phyloP scores from a whole-genome alignment of 2,888 invertebrate species.

The Epiblema foenella region DNA sequence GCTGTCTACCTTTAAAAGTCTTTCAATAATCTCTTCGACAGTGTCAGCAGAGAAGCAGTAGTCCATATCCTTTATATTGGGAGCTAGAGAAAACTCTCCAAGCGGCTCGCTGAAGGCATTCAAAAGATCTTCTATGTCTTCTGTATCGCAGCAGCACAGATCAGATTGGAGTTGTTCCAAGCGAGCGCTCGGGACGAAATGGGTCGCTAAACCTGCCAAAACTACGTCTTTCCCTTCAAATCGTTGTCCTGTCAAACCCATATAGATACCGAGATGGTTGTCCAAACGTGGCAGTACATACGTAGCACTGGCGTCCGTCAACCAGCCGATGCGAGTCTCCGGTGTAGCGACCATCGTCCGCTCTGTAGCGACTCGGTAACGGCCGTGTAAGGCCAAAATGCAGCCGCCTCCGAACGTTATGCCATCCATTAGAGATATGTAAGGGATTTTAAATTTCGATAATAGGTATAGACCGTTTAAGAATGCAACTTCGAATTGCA shows the following conservation, averaged over 20 bases:
- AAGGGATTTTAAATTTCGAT: constrained; percentile 90
- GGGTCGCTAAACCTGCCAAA: constrained; percentile 93
- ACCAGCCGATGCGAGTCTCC: constrained; percentile 95
- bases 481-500: constrained; percentile 90
- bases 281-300: constrained; percentile 91
- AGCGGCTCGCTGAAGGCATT: constrained; percentile 9
- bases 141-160: constrained; percentile 62
- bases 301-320: constrained; percentile 95
- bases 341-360: constrained; percentile 96
- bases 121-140: constrained; percentile 75
- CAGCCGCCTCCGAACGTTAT: constrained; percentile 98
- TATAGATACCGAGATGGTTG: constrained; percentile 90
- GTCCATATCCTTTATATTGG: constrained; percentile 12
- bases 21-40: constrained; percentile 88
- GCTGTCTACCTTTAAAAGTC: constrained; percentile 64
- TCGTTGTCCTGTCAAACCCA: constrained; percentile 88
- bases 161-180: constrained; percentile 84
- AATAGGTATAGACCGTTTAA: constrained; percentile 76
- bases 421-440: constrained; percentile 93
- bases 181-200: constrained; percentile 86
- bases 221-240: constrained; percentile 87
- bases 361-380: constrained; percentile 94
- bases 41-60: constrained; percentile 86
- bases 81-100: constrained; percentile 16
- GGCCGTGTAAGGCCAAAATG: constrained; percentile 92